Evolutionary conservation across 2,113 vertebrate species (phyloP).

Genomic region (Xenopus borealis): DNA sequence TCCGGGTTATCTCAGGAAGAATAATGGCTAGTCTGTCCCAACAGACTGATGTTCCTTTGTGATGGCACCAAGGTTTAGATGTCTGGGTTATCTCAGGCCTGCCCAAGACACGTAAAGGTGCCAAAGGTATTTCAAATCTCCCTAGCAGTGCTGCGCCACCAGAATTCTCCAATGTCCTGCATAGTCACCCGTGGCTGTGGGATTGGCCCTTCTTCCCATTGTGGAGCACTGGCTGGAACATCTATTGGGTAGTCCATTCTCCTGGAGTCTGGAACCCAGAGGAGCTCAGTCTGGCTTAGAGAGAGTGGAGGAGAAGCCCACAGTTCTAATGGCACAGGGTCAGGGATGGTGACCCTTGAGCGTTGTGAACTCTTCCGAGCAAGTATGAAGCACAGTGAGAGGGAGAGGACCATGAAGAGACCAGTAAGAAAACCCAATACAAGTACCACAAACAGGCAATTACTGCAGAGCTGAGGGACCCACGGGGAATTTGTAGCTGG

Average conservation of each 20-base stretch:
- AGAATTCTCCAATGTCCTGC: constrained; percentile 45
- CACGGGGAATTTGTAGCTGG: neutral
- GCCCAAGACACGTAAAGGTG: too few relatives aligned
- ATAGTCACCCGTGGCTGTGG: constrained; percentile 43
- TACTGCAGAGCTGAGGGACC: neutral
- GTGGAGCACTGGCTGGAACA: neutral
- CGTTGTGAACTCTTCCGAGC: neutral
- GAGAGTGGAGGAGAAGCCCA: constrained; percentile 40
- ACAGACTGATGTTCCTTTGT: too few relatives aligned
- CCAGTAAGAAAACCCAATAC: constrained; percentile 18
- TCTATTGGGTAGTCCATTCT: neutral
- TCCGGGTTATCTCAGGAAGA: too few relatives aligned
- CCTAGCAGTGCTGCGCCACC: neutral
- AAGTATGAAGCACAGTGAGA: constrained; percentile 30
- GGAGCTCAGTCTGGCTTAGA: constrained; percentile 17
- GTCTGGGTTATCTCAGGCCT: too few relatives aligned
- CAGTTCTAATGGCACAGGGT: constrained; percentile 1
- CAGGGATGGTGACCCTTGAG: neutral
- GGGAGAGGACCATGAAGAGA: constrained; percentile 37
- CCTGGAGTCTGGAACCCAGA: neutral
- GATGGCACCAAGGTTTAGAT: too few relatives aligned
- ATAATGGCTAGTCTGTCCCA: too few relatives aligned
- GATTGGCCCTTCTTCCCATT: neutral
- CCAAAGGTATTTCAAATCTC: neutral
- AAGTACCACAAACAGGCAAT: constrained; percentile 32